Base-by-base conservation (phyloP, 2,113 vertebrate species). In the Cavia porcellus region DNA sequence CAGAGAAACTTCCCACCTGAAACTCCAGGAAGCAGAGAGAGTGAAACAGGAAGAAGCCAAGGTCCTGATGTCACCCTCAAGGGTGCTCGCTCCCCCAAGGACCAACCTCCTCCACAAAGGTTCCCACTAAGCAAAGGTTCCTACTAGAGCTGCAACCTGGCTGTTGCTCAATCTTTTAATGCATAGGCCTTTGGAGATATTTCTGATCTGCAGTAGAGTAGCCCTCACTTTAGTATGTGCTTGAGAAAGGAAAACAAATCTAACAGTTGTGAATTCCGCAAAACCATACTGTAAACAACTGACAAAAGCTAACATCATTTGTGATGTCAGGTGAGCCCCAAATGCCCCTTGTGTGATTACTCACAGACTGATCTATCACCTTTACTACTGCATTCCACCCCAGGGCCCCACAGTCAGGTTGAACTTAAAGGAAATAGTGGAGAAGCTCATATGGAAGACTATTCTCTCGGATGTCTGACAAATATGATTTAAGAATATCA, bases 271-370 rank as follows among this genome's bases (percentile, higher is more conserved):
- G 14, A 50, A 85, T 30, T 0, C 22, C 42, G 55, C 13, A 14
- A 32, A 61, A 28, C 2, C 8, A 24, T 57, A 1, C 4, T 25
- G 22, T 32, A 55, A 30, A 8, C 32, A 42, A 30, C 3, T 82
- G 32, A 19, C 3, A 17, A 68, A 42, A 7, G 5, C 57, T n/a
- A 72, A 7, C 20, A 24, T 30, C 28, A 45, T 7, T 7, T 2
- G 11, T 84, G 57, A 66, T 32, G 28, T 19, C 14, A 42, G 19
- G 0, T 55, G 11, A 30, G 22, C 28, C 10, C 47, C 38, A 42
- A n/a, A 11, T 3, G 15, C 15, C 7, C 9, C 12, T n/a, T 35
- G 50, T 35, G 22, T 0, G 17, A 47, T 25, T 1, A 15, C 24
- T 2, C 5, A 66, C 47, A 17, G 55, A 55, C 17, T 3, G 1